phyloP scores from a whole-genome alignment of 30 jellyfish, hydroid and myxozoan species.

The Turritopsis dohrnii region DNA sequence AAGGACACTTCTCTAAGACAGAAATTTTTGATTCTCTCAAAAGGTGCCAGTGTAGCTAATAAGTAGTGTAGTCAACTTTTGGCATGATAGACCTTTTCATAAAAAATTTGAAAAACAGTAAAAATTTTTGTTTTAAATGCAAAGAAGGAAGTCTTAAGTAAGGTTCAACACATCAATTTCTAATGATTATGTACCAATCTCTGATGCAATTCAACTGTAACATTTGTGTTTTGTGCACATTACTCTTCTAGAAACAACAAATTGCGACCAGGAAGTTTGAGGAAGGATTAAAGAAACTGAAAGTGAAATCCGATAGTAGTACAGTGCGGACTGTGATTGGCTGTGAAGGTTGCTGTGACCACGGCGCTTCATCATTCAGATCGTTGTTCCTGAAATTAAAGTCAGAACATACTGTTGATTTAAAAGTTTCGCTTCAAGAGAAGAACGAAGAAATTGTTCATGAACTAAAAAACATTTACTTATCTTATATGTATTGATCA shows the following conservation, averaged over 20 bases:
- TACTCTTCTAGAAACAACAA: not conserved
- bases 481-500: no score
- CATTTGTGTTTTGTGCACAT: not conserved
- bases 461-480: not conserved
- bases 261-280: not conserved
- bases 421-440: not conserved
- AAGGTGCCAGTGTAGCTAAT: no score
- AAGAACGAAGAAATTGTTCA: not conserved
- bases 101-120: no score
- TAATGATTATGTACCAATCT: not conserved
- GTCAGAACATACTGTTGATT: not conserved
- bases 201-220: not conserved
- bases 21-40: no score
- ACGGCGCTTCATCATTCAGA: not conserved
- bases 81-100: no score
- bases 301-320: not conserved
- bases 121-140: no score
- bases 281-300: not conserved
- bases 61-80: no score
- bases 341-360: not conserved
- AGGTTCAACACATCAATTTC: not conserved
- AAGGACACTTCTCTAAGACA: no score
- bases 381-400: not conserved
- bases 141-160: no score
- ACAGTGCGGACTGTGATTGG: not conserved